Evolutionary conservation across 2,888 invertebrate species (phyloP).

Genomic region (Phyto melanocephala): DNA sequence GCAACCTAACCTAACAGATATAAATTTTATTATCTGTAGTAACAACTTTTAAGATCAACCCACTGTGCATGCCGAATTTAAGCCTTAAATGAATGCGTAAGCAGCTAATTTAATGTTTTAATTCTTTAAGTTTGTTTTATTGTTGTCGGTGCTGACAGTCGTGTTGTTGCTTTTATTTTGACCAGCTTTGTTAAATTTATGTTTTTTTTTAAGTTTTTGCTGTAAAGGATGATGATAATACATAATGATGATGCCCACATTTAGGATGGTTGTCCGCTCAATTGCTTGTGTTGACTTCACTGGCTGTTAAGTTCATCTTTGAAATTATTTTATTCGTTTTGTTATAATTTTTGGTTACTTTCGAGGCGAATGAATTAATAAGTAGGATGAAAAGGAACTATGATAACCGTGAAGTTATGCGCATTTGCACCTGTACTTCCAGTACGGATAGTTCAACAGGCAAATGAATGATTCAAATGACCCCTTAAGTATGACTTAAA

Average conservation of each 20-base stretch:
- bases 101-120: slow-evolving; percentile 36
- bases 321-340: neutral
- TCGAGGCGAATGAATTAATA: slow-evolving; percentile 44
- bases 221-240: slow-evolving; percentile 6
- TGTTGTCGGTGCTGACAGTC: neutral
- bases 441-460: neutral
- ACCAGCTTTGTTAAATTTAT: slow-evolving; percentile 1
- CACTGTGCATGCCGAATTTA: slow-evolving; percentile 40
- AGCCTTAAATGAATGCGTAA: slow-evolving; percentile 54
- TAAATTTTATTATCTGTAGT: too few relatives aligned
- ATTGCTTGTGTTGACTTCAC: slow-evolving; percentile 18
- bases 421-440: slow-evolving; percentile 59
- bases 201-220: slow-evolving; percentile 7
- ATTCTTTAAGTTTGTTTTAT: slow-evolving; percentile 33
- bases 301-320: slow-evolving; percentile 1
- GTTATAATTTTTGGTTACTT: neutral
- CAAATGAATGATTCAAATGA: slow-evolving; percentile 40
- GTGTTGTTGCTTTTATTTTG: slow-evolving; percentile 1
- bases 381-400: slow-evolving; percentile 15
- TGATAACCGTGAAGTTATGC: slow-evolving; percentile 55
- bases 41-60: too few relatives aligned
- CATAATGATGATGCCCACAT: slow-evolving; percentile 43
- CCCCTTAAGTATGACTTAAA: slow-evolving; percentile 44
- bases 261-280: slow-evolving; percentile 38
- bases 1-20: too few relatives aligned